Percentiles rank a stretch among this genome's conserved stretches.
Evolutionary conservation across 1,140 invertebrate genomes (phyloP).

Genomic region (Dermatophagoides farinae): DNA sequence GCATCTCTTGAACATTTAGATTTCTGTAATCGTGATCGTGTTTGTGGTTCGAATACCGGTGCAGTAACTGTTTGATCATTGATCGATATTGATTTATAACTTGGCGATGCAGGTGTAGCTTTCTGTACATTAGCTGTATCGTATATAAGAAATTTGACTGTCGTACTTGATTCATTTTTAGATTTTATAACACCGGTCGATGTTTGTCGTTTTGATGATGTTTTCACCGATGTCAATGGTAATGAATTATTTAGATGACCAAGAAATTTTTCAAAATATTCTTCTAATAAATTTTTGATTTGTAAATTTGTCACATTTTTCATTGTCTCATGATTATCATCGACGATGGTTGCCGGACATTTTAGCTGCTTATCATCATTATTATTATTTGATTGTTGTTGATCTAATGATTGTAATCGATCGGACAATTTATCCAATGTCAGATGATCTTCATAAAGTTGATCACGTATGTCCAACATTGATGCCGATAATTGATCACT

Average conservation of each 20-base stretch:
- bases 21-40: background rate
- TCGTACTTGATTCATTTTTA: background rate
- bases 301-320: background rate
- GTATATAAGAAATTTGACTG: background rate
- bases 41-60: background rate
- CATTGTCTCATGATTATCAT: background rate
- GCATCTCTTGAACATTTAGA: background rate
- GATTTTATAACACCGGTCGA: background rate
- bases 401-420: no score
- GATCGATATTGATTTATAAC: background rate
- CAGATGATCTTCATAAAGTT: background rate
- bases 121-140: background rate
- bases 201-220: no score
- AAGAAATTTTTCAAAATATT: background rate
- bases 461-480: background rate
- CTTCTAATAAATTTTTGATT: background rate
- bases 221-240: background rate
- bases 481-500: background rate
- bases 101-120: background rate
- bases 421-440: no score
- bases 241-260: background rate
- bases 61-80: background rate
- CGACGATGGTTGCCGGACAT: background rate
- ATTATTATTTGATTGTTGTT: background rate
- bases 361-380: background rate